Evolutionary conservation across 2,888 invertebrate species (phyloP).

Genomic region (Philereme transversata): DNA sequence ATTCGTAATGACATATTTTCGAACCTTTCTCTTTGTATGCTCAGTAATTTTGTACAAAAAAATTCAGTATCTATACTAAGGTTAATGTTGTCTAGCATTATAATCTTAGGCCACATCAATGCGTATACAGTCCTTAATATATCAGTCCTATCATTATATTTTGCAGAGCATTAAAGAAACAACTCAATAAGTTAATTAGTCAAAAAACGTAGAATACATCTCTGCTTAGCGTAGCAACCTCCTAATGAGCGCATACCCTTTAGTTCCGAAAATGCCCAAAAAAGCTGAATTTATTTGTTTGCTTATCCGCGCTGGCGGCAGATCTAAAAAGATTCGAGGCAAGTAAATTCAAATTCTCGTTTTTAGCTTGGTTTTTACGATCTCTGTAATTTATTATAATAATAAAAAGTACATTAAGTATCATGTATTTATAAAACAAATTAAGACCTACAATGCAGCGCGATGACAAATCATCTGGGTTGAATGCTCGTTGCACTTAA

Average conservation of each 20-base stretch:
- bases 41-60: background rate
- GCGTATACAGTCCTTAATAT: too few relatives aligned
- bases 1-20: background rate
- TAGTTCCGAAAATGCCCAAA: constrained; percentile 13
- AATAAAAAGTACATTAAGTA: constrained; percentile 36
- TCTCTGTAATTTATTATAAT: constrained; percentile 37
- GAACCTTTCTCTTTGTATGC: background rate
- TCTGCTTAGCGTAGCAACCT: background rate
- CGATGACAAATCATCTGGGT: constrained; percentile 35
- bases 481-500: constrained; percentile 40
- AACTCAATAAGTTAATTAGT: background rate
- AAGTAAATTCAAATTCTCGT: constrained; percentile 29
- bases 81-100: too few relatives aligned
- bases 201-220: background rate
- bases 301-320: constrained; percentile 13
- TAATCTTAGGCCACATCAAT: too few relatives aligned
- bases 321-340: constrained; percentile 26
- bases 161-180: too few relatives aligned
- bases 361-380: constrained; percentile 36
- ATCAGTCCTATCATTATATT: too few relatives aligned
- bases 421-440: constrained; percentile 36
- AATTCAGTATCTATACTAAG: too few relatives aligned
- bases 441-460: constrained; percentile 34
- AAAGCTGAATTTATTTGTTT: constrained; percentile 12
- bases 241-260: background rate